Conservation (phyloP, 2,113 vertebrate species). For the Laticauda laticaudata region DNA sequence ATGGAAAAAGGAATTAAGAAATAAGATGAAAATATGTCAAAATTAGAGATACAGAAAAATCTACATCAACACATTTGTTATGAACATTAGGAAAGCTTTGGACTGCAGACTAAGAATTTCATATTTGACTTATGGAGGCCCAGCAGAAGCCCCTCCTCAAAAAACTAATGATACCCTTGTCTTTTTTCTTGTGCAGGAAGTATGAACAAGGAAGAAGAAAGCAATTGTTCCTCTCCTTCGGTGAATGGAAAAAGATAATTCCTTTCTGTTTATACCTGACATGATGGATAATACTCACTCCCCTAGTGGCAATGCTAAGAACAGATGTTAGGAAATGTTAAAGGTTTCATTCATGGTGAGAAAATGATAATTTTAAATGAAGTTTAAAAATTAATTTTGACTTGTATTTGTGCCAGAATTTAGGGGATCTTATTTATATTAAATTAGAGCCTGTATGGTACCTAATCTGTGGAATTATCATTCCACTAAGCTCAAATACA, state of each 20-base stretch:
- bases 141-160: not conserved
- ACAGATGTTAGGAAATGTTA: not conserved
- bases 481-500: not conserved
- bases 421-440: not conserved
- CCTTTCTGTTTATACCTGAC: not conserved
- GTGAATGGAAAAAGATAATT: not conserved
- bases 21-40: not conserved
- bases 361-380: not conserved
- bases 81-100: not conserved
- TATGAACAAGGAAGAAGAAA: not conserved
- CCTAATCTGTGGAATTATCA: not conserved
- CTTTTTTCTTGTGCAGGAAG: not conserved
- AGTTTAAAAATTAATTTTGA: not conserved
- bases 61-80: not conserved
- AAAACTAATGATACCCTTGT: not conserved
- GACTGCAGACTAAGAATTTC: not conserved
- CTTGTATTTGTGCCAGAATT: not conserved
- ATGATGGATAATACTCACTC: not conserved
- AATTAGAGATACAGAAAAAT: not conserved
- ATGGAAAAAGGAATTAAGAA: not conserved
- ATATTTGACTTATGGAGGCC: not conserved
- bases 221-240: not conserved
- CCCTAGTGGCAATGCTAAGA: not conserved
- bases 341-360: not conserved
- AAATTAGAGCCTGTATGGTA: not conserved